phyloP scores from a whole-genome alignment of 2,113 vertebrate genomes.

The Datnioides undecimradiatus region DNA sequence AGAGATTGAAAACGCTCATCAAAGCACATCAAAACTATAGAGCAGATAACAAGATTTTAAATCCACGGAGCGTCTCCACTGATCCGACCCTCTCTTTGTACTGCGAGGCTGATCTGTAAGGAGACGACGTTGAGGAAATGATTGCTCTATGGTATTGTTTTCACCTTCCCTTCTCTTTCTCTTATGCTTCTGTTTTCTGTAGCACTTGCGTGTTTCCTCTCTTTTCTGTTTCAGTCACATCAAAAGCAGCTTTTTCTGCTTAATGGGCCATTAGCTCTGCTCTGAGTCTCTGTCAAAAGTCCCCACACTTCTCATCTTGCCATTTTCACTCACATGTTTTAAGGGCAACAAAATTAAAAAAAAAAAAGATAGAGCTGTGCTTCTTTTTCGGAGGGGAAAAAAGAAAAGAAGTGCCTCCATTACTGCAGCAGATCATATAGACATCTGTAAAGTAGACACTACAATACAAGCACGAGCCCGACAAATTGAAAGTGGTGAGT shows the following conservation, averaged over 20 bases:
- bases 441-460: constrained; percentile 10
- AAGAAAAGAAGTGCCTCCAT: background rate
- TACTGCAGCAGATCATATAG: constrained; percentile 9
- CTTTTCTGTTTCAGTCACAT: constrained; percentile 54
- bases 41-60: constrained; percentile 47
- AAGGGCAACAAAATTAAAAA: constrained; percentile 46
- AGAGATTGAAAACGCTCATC: constrained; percentile 24
- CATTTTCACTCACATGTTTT: constrained; percentile 43
- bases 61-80: constrained; percentile 7
- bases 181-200: constrained; percentile 31
- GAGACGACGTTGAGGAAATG: constrained; percentile 56
- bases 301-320: constrained; percentile 48
- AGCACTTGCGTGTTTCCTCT: constrained; percentile 38
- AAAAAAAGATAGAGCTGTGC: background rate
- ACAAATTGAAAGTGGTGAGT: background rate
- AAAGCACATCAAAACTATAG: constrained; percentile 43
- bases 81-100: constrained; percentile 47
- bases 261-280: constrained; percentile 73
- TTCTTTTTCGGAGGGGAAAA: constrained; percentile 13
- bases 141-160: constrained; percentile 60
- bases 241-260: constrained; percentile 63
- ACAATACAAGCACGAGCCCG: background rate
- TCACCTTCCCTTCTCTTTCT: constrained; percentile 19
- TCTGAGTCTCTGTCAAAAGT: constrained; percentile 61
- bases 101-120: constrained; percentile 11